These are phyloP conservation scores for Sardinella longiceps DNA, from an alignment of 2,797 vertebrate species.

Conservation along the genomic window DNA sequence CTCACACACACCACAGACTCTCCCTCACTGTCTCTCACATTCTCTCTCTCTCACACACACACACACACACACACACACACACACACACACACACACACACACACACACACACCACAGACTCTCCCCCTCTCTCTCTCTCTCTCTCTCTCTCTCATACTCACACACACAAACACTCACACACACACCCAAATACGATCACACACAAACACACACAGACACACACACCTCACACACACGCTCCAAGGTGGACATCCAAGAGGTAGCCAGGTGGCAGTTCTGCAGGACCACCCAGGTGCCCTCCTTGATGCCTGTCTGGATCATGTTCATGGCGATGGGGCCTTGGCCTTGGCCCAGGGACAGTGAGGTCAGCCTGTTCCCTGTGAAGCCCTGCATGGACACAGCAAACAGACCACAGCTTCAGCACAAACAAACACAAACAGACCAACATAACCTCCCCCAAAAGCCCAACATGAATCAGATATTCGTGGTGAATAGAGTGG, in stretches of 20 bases:
- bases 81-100: not conserved
- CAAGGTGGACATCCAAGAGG: conserved; percentile 89
- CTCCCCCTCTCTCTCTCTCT: not conserved
- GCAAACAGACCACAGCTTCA: conserved; percentile 22
- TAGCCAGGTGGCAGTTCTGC: conserved; percentile 91
- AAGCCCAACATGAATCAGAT: not conserved
- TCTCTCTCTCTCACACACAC: not conserved
- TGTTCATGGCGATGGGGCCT: conserved; percentile 87
- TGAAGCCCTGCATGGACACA: conserved; percentile 77
- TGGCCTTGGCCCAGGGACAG: conserved; percentile 91
- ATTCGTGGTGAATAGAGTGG: not conserved
- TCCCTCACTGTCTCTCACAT: too few species aligned
- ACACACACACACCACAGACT: not conserved
- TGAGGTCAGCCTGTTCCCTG: conserved; percentile 82
- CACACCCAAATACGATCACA: not conserved
- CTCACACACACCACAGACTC: not conserved
- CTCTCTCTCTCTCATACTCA: not conserved
- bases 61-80: not conserved
- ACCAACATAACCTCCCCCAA: too few species aligned
- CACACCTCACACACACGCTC: conserved; percentile 90
- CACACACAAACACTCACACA: not conserved
- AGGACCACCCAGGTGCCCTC: conserved; percentile 90
- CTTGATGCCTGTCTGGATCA: conserved; percentile 82
- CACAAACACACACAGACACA: not conserved
- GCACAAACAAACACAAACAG: conserved; percentile 34